Evolutionary conservation across 2,113 vertebrate genomes (phyloP).

Genomic region (Pongo abelii): DNA sequence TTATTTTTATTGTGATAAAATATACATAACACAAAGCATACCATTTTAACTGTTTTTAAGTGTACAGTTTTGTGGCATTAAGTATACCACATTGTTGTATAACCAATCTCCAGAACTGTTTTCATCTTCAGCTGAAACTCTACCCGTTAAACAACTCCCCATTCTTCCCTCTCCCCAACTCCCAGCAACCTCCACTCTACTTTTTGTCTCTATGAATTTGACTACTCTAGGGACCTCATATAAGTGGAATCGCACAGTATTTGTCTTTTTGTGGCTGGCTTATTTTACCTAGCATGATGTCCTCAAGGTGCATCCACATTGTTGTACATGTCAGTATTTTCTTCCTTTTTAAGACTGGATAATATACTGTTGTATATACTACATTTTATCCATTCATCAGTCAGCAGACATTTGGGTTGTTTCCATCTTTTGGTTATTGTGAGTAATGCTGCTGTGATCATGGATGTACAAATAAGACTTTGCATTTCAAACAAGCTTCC

Average conservation of each 20-base stretch:
- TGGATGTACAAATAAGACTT: not conserved
- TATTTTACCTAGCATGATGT: not conserved
- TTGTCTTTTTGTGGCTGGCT: not conserved
- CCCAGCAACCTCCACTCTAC: not conserved
- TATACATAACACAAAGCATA: not conserved
- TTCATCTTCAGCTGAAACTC: not conserved
- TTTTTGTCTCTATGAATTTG: not conserved
- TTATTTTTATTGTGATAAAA: not conserved
- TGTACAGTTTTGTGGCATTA: not conserved
- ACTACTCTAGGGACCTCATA: not conserved
- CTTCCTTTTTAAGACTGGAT: not conserved
- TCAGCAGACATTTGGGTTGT: not conserved
- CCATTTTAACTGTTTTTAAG: not conserved
- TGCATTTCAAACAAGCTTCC: not conserved
- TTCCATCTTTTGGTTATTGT: not conserved
- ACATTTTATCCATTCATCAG: not conserved
- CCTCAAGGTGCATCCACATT: not conserved
- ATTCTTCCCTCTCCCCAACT: rapidly evolving
- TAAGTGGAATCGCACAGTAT: not conserved
- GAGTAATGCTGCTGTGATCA: not conserved
- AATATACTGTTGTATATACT: not conserved
- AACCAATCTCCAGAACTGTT: not conserved
- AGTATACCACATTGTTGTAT: not conserved
- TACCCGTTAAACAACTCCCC: not conserved
- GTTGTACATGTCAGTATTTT: not conserved